Evolutionary conservation across 1,140 invertebrate genomes (phyloP).

Genomic region (Conus betulinus): DNA sequence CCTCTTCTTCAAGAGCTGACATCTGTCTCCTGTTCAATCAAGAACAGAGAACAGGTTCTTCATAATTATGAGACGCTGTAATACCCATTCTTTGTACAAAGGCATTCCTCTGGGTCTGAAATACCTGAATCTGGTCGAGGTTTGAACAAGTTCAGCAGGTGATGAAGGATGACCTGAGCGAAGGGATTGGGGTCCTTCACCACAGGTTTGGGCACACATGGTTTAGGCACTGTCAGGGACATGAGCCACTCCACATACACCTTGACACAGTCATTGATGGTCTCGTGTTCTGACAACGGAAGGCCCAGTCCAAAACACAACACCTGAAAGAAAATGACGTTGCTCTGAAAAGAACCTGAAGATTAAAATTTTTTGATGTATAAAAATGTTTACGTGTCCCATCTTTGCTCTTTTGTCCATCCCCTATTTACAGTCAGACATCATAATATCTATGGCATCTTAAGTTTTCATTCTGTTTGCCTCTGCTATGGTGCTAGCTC

Average conservation of each 20-base stretch:
- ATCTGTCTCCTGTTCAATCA: too few species aligned
- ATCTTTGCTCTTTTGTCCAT: too few species aligned
- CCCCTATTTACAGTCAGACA: too few species aligned
- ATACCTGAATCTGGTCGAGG: constrained; percentile 81
- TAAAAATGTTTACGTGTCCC: too few species aligned
- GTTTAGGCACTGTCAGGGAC: constrained; percentile 85
- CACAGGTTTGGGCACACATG: constrained; percentile 87
- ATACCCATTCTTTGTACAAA: too few species aligned
- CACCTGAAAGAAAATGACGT: constrained; percentile 77
- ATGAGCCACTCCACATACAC: constrained; percentile 98
- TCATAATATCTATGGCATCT: too few species aligned
- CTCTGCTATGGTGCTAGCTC: too few species aligned
- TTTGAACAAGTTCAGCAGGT: constrained; percentile 96
- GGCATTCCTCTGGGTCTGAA: constrained; percentile 2
- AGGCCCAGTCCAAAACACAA: constrained; percentile 94
- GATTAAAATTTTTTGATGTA: too few species aligned
- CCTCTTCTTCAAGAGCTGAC: too few species aligned
- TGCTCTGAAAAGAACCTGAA: too few species aligned
- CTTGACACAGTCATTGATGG: constrained; percentile 95
- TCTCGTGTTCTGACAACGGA: constrained; percentile 92
- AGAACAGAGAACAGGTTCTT: too few species aligned
- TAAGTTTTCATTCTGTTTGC: too few species aligned
- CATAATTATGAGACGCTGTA: not conserved
- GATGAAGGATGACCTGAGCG: constrained; percentile 92
- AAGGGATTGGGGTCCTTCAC: constrained; percentile 93